phyloP scores from a whole-genome alignment of 2,888 invertebrate genomes.

The Aromia moschata region DNA sequence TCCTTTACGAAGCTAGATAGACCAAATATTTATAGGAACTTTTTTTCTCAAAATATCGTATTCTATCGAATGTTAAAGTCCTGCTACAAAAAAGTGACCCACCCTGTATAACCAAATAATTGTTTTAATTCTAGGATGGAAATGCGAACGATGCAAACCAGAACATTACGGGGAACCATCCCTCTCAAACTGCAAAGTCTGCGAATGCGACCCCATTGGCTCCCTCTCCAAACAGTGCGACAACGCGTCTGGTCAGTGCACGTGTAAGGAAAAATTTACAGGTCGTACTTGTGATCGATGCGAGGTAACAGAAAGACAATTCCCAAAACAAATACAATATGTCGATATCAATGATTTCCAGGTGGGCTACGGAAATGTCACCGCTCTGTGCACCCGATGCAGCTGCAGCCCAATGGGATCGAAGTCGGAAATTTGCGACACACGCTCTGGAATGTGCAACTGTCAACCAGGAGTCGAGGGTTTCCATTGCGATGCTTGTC shows the following conservation, averaged over 20 bases:
- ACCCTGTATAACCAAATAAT: no score
- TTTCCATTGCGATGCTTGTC: conserved; percentile 78
- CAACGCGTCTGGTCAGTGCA: conserved; percentile 77
- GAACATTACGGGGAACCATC: conserved; percentile 74
- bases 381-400: conserved; percentile 83
- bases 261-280: conserved; percentile 75
- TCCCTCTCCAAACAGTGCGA: conserved; percentile 78
- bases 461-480: conserved; percentile 84
- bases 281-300: conserved; percentile 79
- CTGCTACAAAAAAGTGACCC: no score
- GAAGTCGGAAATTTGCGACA: conserved; percentile 74
- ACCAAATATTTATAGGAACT: no score
- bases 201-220: conserved; percentile 82
- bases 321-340: not conserved
- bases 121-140: conserved; percentile 64
- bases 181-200: conserved; percentile 73
- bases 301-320: conserved; percentile 58
- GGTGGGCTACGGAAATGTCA: conserved; percentile 77
- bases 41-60: no score
- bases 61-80: no score
- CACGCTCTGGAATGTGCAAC: conserved; percentile 78
- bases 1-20: no score
- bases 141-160: conserved; percentile 75
- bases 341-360: conserved; percentile 46
- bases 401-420: conserved; percentile 79